These are phyloP conservation scores for Lasioglossum marginatum DNA, from an alignment of 2,888 invertebrate species.

Conservation along the genomic window DNA sequence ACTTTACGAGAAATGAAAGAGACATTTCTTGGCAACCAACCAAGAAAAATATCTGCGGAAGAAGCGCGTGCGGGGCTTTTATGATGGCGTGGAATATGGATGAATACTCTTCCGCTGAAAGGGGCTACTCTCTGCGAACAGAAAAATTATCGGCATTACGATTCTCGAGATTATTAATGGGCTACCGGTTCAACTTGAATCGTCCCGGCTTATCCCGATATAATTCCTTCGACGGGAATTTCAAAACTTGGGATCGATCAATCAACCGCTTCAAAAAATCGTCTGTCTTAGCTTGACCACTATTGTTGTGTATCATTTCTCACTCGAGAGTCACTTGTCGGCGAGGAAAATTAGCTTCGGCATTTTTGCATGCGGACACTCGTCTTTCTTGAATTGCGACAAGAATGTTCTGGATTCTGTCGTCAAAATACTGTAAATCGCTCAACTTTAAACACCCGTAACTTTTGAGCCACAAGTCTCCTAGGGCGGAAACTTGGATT, in stretches of 20 bases:
- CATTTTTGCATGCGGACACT: background rate
- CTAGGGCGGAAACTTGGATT: too few species aligned
- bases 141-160: constrained; percentile 61
- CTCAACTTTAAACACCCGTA: too few species aligned
- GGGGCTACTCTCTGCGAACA: constrained; percentile 47
- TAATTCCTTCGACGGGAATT: constrained; percentile 6
- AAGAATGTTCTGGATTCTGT: too few species aligned
- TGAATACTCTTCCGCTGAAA: constrained; percentile 63
- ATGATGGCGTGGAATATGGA: constrained; percentile 67
- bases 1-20: constrained; percentile 71
- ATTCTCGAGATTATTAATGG: constrained; percentile 50
- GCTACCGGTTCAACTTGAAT: constrained; percentile 22
- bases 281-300: background rate
- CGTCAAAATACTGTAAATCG: too few species aligned
- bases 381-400: background rate
- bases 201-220: background rate
- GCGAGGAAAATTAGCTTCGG: background rate
- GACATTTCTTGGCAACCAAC: constrained; percentile 67
- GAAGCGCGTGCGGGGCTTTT: constrained; percentile 65
- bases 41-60: constrained; percentile 70
- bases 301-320: constrained; percentile 1
- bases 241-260: background rate
- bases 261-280: background rate
- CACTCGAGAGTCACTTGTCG: background rate
- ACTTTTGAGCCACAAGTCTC: too few species aligned